These are phyloP conservation scores for Nothobranchius kuhntae DNA, from an alignment of 2,113 vertebrate genomes.

Conservation along the genomic window DNA sequence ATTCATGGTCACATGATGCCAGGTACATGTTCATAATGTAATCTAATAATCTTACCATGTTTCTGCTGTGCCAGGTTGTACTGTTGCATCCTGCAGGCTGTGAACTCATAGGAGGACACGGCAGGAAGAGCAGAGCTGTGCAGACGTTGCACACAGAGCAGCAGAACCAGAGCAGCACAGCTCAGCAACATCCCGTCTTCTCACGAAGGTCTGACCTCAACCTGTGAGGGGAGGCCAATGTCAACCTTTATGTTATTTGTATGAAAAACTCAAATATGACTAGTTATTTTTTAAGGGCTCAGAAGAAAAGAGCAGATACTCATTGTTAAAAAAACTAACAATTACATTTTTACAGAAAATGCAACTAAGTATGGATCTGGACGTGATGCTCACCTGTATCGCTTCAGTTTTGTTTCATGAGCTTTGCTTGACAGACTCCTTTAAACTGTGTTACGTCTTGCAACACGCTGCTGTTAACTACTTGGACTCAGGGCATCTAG, in stretches of 20 bases:
- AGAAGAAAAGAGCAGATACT: not conserved
- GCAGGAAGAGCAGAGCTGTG: constrained; percentile 65
- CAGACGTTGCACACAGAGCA: constrained; percentile 56
- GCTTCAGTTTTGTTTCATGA: constrained; percentile 6
- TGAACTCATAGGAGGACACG: constrained; percentile 78
- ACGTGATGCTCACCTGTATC: constrained; percentile 47
- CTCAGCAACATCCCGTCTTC: constrained; percentile 40
- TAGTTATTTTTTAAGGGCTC: not conserved
- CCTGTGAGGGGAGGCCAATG: constrained; percentile 1
- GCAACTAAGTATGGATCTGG: not conserved
- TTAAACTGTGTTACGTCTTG: constrained; percentile 12
- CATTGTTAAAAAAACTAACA: no score
- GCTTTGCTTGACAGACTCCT: not conserved
- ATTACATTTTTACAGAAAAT: no score
- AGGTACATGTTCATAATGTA: no score
- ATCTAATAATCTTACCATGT: constrained; percentile 55
- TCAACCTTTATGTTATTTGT: not conserved
- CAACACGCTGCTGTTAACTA: constrained; percentile 31
- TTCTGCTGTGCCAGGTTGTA: constrained; percentile 73
- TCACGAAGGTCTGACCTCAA: constrained; percentile 4
- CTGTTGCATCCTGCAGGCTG: constrained; percentile 81
- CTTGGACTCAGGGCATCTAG: constrained; percentile 36
- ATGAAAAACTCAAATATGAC: not conserved
- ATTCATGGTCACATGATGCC: no score
- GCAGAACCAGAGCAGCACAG: constrained; percentile 36